phyloP scores from a whole-genome alignment of 2,797 vertebrate genomes.

The Pristis pectinata region DNA sequence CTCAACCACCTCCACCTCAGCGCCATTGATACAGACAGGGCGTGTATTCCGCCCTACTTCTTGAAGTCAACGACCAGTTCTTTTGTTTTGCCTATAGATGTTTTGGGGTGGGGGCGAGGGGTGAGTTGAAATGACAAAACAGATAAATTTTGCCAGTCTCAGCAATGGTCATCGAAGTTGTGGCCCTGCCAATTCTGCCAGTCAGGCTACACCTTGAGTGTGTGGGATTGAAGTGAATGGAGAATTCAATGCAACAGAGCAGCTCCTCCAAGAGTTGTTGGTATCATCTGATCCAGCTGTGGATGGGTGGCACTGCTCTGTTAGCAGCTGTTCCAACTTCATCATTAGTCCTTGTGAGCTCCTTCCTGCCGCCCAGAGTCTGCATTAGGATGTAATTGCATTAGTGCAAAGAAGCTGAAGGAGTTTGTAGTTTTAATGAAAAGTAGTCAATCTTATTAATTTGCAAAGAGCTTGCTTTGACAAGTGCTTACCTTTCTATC shows the following conservation, averaged over 20 bases:
- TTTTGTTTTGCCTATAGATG: too few species aligned
- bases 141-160: not conserved
- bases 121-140: not conserved
- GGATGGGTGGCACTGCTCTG: too few species aligned
- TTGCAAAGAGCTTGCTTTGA: not conserved
- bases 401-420: not conserved
- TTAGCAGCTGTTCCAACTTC: slow-evolving; percentile 3
- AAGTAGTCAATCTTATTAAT: not conserved
- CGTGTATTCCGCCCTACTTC: too few species aligned
- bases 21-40: too few species aligned
- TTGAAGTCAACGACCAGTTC: too few species aligned
- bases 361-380: not conserved
- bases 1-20: too few species aligned
- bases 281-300: not conserved
- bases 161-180: not conserved
- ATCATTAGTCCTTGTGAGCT: slow-evolving; percentile 23
- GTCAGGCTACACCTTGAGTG: not conserved
- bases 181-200: not conserved
- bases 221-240: not conserved
- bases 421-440: not conserved
- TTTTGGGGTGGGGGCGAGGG: too few species aligned
- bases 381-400: not conserved
- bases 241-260: too few species aligned
- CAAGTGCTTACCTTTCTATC: not conserved
- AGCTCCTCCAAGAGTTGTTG: not conserved